These are phyloP conservation scores for Musca domestica DNA, from an alignment of 1,140 invertebrate species.

Conservation along the genomic window DNA sequence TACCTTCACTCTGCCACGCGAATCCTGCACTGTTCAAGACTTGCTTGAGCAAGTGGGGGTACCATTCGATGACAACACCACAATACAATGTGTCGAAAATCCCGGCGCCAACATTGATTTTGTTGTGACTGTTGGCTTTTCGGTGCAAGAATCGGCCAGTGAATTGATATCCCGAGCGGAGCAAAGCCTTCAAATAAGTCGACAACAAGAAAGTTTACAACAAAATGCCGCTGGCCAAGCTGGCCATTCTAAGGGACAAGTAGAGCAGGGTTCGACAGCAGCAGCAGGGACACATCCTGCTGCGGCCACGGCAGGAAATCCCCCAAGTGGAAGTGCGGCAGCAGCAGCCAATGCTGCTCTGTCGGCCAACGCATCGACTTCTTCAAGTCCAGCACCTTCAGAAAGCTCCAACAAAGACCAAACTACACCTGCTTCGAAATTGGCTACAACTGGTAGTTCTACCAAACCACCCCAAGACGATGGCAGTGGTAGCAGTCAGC, in stretches of 20 bases:
- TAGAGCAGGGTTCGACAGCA: constrained; percentile 25
- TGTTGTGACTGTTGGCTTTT: constrained; percentile 66
- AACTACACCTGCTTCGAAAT: too few relatives aligned
- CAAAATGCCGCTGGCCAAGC: neutral
- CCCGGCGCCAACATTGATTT: constrained; percentile 71
- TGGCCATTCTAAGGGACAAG: neutral
- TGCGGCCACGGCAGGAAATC: neutral
- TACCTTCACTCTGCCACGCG: constrained; percentile 73
- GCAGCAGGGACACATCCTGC: constrained; percentile 37
- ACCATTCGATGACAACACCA: constrained; percentile 62
- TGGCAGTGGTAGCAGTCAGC: constrained; percentile 42
- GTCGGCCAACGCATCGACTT: neutral
- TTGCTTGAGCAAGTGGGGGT: constrained; percentile 71
- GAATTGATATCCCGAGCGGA: constrained; percentile 50
- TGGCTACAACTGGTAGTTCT: neutral
- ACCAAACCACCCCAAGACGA: constrained; percentile 23
- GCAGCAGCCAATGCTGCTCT: neutral
- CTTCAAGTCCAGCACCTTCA: neutral
- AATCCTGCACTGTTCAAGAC: constrained; percentile 76
- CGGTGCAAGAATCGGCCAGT: constrained; percentile 45
- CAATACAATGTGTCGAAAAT: constrained; percentile 69
- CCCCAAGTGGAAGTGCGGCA: neutral
- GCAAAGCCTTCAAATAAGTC: constrained; percentile 47
- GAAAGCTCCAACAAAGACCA: too few relatives aligned
- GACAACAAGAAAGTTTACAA: constrained; percentile 35